Percentiles rank a stretch among this genome's conserved stretches.
These are phyloP conservation scores for Agrochola circellaris DNA, from an alignment of 2,888 invertebrate species.

Conservation along the genomic window DNA sequence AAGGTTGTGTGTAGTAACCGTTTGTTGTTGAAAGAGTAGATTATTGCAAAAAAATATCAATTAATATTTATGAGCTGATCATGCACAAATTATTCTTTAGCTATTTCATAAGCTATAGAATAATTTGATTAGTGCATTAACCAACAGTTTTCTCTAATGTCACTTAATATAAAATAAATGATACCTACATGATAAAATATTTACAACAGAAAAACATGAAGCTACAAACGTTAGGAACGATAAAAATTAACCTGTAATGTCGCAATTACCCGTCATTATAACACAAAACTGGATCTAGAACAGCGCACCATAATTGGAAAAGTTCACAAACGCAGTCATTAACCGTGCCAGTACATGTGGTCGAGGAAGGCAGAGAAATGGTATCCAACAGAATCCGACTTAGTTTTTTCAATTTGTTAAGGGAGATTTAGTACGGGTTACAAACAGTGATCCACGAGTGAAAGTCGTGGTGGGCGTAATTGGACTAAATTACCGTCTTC, in stretches of 20 bases:
- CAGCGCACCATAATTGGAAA: constrained; percentile 64
- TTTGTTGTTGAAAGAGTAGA: not conserved
- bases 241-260: constrained; percentile 61
- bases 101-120: not conserved
- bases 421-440: constrained; percentile 69
- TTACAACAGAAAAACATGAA: constrained; percentile 22
- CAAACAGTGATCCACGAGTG: constrained; percentile 69
- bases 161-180: not conserved
- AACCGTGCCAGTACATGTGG: constrained; percentile 60
- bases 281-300: constrained; percentile 63
- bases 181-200: constrained; percentile 16
- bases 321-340: constrained; percentile 64
- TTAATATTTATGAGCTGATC: not conserved
- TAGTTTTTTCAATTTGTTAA: constrained; percentile 69
- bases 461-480: constrained; percentile 75
- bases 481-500: constrained; percentile 75
- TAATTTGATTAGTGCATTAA: not conserved
- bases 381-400: constrained; percentile 55
- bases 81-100: not conserved
- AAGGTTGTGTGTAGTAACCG: not conserved
- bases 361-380: constrained; percentile 62
- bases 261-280: constrained; percentile 65
- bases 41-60: not conserved
- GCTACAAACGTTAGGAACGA: constrained; percentile 51
- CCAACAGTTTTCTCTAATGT: not conserved